phyloP scores from a whole-genome alignment of 2,113 vertebrate species.

The Acanthochromis polyacanthus region DNA sequence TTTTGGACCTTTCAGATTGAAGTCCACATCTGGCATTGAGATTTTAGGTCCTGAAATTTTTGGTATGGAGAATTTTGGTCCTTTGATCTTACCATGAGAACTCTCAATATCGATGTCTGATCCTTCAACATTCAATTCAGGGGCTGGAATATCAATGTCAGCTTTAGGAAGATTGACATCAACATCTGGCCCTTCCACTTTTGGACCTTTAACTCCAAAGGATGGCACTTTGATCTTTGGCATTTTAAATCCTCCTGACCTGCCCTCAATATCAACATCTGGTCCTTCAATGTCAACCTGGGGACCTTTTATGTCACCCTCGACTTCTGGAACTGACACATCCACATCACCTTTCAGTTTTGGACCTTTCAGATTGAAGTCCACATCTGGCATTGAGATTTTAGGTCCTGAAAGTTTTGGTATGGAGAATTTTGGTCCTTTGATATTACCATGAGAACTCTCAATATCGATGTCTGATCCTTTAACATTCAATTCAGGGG shows the following conservation, averaged over 20 bases:
- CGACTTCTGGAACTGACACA: conserved; percentile 39
- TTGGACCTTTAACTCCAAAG: conserved; percentile 18
- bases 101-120: conserved; percentile 32
- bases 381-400: conserved; percentile 5
- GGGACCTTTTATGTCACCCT: conserved; percentile 38
- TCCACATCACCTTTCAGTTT: conserved; percentile 4
- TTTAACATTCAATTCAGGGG: conserved; percentile 1
- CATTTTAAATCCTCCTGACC: conserved; percentile 27
- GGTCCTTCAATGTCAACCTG: conserved; percentile 59
- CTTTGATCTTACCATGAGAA: neutral
- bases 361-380: conserved; percentile 8
- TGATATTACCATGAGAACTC: neutral
- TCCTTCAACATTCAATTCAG: conserved; percentile 57
- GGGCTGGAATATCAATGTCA: conserved; percentile 62
- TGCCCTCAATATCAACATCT: conserved; percentile 23
- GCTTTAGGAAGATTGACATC: neutral
- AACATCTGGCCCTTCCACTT: conserved; percentile 24
- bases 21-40: neutral
- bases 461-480: neutral
- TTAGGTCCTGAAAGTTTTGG: conserved; percentile 12
- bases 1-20: neutral
- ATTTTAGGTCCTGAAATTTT: conserved; percentile 2
- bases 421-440: conserved; percentile 21
- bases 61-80: neutral
- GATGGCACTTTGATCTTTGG: conserved; percentile 38